A percentile compares a stretch with the other conserved stretches of the same genome.
phyloP scores from a whole-genome alignment of 1,140 invertebrate species.

The Cecropterus lyciades region DNA sequence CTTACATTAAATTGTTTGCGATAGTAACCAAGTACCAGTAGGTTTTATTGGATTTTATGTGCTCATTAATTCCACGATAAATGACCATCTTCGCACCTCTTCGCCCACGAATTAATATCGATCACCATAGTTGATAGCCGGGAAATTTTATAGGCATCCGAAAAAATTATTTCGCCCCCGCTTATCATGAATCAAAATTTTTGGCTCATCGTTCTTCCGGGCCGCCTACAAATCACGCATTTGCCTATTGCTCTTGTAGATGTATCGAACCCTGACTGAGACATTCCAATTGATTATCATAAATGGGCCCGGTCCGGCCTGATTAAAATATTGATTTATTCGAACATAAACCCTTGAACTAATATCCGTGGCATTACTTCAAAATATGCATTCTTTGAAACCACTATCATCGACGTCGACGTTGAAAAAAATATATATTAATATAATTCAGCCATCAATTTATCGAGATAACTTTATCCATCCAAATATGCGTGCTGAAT shows the following conservation, averaged over 20 bases:
- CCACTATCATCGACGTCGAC: background rate
- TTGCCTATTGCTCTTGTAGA: conserved; percentile 35
- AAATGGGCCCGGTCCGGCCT: conserved; percentile 48
- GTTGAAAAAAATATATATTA: background rate
- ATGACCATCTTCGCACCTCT: conserved; percentile 42
- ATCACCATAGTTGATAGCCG: conserved; percentile 52
- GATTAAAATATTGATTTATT: conserved; percentile 39
- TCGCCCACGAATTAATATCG: conserved; percentile 49
- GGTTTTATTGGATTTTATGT: conserved; percentile 37
- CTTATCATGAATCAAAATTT: conserved; percentile 41
- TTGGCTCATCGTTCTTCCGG: conserved; percentile 61
- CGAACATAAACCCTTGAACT: background rate
- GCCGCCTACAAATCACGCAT: conserved; percentile 53
- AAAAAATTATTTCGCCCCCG: conserved; percentile 56
- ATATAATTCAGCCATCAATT: background rate
- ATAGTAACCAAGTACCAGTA: conserved; percentile 26
- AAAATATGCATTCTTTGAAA: conserved; percentile 6
- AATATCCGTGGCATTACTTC: background rate
- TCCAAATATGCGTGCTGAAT: conserved; percentile 41
- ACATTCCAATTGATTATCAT: conserved; percentile 60
- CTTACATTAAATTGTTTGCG: conserved; percentile 15
- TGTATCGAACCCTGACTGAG: conserved; percentile 26
- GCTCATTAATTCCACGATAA: conserved; percentile 44
- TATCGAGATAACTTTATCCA: background rate
- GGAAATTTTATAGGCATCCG: conserved; percentile 59